Evolutionary conservation across 2,113 vertebrate species (phyloP).

Genomic region (Perca fluviatilis): DNA sequence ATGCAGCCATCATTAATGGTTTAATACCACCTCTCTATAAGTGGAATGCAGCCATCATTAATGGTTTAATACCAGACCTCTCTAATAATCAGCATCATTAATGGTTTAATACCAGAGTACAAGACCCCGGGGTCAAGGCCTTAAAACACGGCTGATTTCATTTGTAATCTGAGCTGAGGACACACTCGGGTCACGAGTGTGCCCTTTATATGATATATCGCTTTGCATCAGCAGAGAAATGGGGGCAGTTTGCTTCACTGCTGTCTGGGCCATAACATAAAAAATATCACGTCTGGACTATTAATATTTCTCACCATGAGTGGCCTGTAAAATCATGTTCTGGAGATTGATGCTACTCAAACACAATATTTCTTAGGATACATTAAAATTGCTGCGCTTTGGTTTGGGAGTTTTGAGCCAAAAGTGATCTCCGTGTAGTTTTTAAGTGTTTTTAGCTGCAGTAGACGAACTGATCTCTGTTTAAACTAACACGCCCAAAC

Average conservation of each 20-base stretch:
- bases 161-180: constrained; percentile 50
- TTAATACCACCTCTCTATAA: too few species aligned
- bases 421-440: too few species aligned
- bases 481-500: too few species aligned
- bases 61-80: too few species aligned
- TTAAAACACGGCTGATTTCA: constrained; percentile 35
- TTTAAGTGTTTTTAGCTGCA: too few species aligned
- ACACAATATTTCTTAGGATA: not conserved
- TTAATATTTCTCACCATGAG: not conserved
- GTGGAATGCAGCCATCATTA: too few species aligned
- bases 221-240: not conserved
- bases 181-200: constrained; percentile 1
- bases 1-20: too few species aligned
- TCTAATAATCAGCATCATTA: too few species aligned
- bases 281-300: not conserved
- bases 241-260: not conserved
- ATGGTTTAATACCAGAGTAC: constrained; percentile 1
- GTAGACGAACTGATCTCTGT: too few species aligned
- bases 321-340: not conserved
- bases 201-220: not conserved
- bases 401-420: too few species aligned
- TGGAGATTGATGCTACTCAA: not conserved
- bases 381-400: too few species aligned
- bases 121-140: constrained; percentile 29
- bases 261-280: not conserved